Base-by-base conservation (phyloP, 2,113 vertebrate genomes). In the Edolisoma coerulescens region DNA sequence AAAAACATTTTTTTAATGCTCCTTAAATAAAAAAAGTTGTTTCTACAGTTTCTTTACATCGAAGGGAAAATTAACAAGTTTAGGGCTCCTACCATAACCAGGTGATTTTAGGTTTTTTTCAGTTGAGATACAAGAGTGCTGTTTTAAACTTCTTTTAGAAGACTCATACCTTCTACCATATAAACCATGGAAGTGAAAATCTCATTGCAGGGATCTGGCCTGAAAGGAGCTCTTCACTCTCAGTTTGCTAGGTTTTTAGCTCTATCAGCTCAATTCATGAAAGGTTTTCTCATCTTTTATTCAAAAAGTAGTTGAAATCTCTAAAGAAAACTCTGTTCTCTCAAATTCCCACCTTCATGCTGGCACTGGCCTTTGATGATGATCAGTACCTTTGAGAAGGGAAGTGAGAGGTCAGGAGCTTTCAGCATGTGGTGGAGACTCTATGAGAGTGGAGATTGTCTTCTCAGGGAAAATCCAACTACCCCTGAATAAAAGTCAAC, bases 201-300 rank as follows among this genome's bases (percentile, higher is more conserved):
- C 76, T 87, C 65, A 86, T 94, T 37, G 76, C 73, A 84, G 42
- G 50, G 33, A 91, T 92, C 63, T 73, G 59, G n/a, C 68, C 86
- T 90, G 65, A 94, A 92, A 96, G 53, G 56, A 85, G 54, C 26
- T 79, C 79, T 92, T 93, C 73, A 80, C 44, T 86, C 57, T 79
- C 86, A 52, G 65, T 83, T 86, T 64, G 73, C 81, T 61, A 82
- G 32, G 61, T 91, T 95, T 97, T 95, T 93, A 96, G 85, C 70
- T 95, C 93, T 95, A 95, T 95, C 96, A 96, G 69, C 76, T 92
- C 89, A 75, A 92, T 96, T 96, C 94, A 96, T 95, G 89, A 97
- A 96, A 97, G 81, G 54, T 85, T 96, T 95, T 93, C 79, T 96
- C 89, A 96, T 97, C 87, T 97, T 96, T 97, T 97, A 96, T 97